Base-by-base conservation (phyloP, 1,140 invertebrate genomes). In the Rhyzopertha dominica region DNA sequence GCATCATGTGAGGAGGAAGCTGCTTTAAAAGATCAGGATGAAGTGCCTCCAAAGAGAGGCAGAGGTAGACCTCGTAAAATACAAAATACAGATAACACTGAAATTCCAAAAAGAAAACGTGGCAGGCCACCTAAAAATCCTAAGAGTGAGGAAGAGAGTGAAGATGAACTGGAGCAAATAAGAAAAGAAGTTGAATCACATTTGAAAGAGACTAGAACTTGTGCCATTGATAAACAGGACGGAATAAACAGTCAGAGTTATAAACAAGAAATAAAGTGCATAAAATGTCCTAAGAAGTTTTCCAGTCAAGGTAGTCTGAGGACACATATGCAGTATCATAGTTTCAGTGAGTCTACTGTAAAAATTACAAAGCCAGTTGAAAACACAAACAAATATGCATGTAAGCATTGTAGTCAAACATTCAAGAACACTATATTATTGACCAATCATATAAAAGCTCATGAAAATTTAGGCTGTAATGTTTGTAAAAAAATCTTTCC, bases 291-390 rank as follows among this genome's bases (percentile, higher is more conserved):
- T 40, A 74, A 73, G 41, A 60, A 58, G 16, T 81, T 81, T 58
- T 60, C 70, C 16, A 76, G 75, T 62, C 70, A 75, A 53, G 71
- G 72, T 48, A 75, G 73, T 56, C 66, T 81, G 17, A 74, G 77
- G 40, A 66, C 70, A 45, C 79, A 81, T 55, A 61, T 73, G 43
- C 50, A 60, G 12, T 59, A 59, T 43, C 61, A 63, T 44, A 60
- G 45, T 43, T 46, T 56, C 17, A 37, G 10, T 16, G 24, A 9
- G 10, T n/a, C 38, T 18, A 16, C 19, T 17, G 3, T 17, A 23
- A 26, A 45, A 55, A 49, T 48, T 25, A 31, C 24, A 13, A 43
- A 34, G 22, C 2, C 47, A 53, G 20, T 25, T 14, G 35, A 17
- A 23, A 34, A 43, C 30, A 16, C 38, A 49, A 5, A 53, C 19